Base-by-base conservation (phyloP, 92 coral and sea anemone species). In the Porites evermanni region DNA sequence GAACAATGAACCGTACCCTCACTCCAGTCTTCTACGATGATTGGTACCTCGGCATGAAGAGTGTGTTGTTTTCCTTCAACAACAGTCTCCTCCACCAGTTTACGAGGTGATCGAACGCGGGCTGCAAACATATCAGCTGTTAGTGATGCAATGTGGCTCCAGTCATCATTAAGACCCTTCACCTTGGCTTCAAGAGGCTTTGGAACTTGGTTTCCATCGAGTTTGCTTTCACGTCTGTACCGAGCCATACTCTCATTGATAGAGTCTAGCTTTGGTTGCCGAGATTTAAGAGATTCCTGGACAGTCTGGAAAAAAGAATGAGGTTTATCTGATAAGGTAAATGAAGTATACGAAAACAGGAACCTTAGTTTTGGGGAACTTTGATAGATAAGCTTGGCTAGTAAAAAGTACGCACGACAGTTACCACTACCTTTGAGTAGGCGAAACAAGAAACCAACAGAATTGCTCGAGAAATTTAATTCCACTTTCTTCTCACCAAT, bases 211-310 rank as follows among this genome's bases (percentile, higher is more conserved):
- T 93, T 83, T 8, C 94, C 94, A 63, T 94, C 98, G 0, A 91
- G 89, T 70, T 93, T 97, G 86, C 99, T 97, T 32, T 97, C 99
- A 1, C 96, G 95, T 78, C 96, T 91, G 77, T 87, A 90, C 59
- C 88, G 84, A 5, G 95, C 95, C 91, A 93, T 93, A 64, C 88
- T 95, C 66, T 90, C 95, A 63, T 97, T 97, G 84, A 93, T 88
- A 80, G 82, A 70, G 85, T 97, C 97, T 54, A 91, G 95, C 59
- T 94, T 91, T 14, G 94, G 97, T 79, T 95, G 98, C 32, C 99
- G 93, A 24, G 92, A 85, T 24, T 84, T 83, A 26, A 95, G 87
- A 12, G 95, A 93, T 64, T 95, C 95, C 77, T 93, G 96, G 18
- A 97, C 94, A 9, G 91, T 81, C 98, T 97, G 89, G 4, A 74